Percentiles rank a stretch among this genome's conserved stretches.
phyloP scores from a whole-genome alignment of 2,797 vertebrate species.

The Hirundo rustica region DNA sequence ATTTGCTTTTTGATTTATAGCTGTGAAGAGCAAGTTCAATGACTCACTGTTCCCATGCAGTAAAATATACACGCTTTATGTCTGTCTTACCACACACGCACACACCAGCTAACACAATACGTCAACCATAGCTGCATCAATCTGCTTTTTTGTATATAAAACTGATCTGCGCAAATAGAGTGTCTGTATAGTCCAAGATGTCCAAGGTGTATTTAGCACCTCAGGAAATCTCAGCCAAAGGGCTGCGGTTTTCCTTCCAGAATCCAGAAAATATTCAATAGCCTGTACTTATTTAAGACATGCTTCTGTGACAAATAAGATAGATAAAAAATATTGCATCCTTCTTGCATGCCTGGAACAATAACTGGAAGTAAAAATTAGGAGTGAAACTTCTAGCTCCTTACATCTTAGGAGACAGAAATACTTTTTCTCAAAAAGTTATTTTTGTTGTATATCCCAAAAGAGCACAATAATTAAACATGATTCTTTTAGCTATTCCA shows the following conservation, averaged over 20 bases:
- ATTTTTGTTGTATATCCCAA: neutral
- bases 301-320: neutral
- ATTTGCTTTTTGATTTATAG: neutral
- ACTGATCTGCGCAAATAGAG: rapidly evolving
- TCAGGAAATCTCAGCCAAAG: neutral
- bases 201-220: neutral
- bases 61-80: neutral
- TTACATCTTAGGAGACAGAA: neutral
- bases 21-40: neutral
- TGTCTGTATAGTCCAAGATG: neutral
- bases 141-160: neutral
- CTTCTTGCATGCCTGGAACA: neutral
- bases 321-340: neutral
- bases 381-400: too few relatives aligned
- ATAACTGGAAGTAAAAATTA: neutral
- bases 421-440: neutral
- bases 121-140: neutral
- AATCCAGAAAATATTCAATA: neutral
- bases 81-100: neutral
- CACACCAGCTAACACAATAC: neutral
- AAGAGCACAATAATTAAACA: neutral
- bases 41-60: neutral
- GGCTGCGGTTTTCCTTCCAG: neutral
- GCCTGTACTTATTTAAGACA: neutral
- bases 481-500: neutral